These are phyloP conservation scores for Bos javanicus DNA, from an alignment of 2,113 vertebrate genomes.

Conservation along the genomic window DNA sequence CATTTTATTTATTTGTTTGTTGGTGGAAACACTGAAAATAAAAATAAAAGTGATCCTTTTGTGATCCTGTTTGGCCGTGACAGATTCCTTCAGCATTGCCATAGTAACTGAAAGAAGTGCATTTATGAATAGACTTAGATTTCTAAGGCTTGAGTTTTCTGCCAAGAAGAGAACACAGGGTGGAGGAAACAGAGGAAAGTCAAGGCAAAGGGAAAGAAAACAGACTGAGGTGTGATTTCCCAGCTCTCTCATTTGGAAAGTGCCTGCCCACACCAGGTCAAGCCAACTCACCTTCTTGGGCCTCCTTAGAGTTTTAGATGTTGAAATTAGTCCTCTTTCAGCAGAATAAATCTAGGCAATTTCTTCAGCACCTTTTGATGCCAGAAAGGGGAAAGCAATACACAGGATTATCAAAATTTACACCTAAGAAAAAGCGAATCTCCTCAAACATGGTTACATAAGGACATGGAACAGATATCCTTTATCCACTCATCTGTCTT, in stretches of 20 bases:
- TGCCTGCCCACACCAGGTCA: background rate
- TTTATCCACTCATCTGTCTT: background rate
- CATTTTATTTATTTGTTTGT: conserved; percentile 70
- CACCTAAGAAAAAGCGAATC: background rate
- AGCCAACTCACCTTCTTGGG: background rate
- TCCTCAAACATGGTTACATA: background rate
- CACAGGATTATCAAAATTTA: background rate
- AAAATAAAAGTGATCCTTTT: conserved; percentile 78
- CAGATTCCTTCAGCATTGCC: conserved; percentile 73
- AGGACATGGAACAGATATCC: background rate
- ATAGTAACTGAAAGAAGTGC: conserved; percentile 73
- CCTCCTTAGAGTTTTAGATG: background rate
- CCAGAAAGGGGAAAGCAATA: background rate
- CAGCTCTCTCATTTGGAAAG: background rate
- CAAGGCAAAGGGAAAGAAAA: conserved; percentile 61
- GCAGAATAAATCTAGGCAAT: background rate
- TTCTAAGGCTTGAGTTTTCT: conserved; percentile 71
- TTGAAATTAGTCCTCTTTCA: background rate
- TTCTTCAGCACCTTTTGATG: background rate
- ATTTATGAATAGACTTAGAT: conserved; percentile 72
- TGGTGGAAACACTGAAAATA: conserved; percentile 60
- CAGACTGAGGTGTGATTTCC: conserved; percentile 18
- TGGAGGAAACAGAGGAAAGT: conserved; percentile 48
- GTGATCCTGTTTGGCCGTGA: conserved; percentile 73
- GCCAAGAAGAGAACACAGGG: conserved; percentile 66